Conservation (phyloP, 2,888 invertebrate species). For the Nomada fucata region DNA sequence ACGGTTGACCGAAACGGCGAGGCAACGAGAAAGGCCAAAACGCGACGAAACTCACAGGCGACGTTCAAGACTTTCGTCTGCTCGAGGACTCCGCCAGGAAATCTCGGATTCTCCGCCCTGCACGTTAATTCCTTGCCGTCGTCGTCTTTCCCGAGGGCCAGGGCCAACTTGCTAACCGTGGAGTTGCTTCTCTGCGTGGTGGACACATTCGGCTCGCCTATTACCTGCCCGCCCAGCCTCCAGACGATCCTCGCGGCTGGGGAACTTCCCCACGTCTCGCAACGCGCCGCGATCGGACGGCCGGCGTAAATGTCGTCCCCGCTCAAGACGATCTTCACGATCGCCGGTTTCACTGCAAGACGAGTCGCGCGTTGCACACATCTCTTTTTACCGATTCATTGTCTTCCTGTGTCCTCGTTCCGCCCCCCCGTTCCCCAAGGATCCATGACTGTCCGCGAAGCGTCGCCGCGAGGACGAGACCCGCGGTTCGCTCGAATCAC, state of each 20-base stretch:
- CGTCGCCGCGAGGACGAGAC: conserved; percentile 15
- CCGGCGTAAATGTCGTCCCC: conserved; percentile 90
- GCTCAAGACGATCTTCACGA: conserved; percentile 90
- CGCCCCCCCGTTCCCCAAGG: background rate
- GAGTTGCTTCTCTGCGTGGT: conserved; percentile 86
- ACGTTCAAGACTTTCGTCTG: conserved; percentile 91
- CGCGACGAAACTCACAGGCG: conserved; percentile 90
- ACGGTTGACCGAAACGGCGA: too few species aligned
- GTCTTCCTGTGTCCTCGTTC: too few species aligned
- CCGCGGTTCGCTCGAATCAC: background rate
- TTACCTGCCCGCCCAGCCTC: conserved; percentile 90
- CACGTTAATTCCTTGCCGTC: conserved; percentile 93
- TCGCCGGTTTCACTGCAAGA: conserved; percentile 90
- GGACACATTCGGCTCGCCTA: conserved; percentile 87
- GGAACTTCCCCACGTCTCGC: conserved; percentile 93
- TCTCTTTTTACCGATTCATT: background rate
- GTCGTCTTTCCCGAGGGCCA: conserved; percentile 91
- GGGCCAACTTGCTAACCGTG: conserved; percentile 89
- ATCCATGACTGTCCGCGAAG: conserved; percentile 7
- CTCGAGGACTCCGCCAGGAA: conserved; percentile 92
- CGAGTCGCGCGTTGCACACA: background rate
- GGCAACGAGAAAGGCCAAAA: background rate
- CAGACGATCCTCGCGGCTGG: conserved; percentile 93
- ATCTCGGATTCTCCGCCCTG: conserved; percentile 94
- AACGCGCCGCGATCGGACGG: conserved; percentile 90